Conservation (phyloP, 2,797 vertebrate species). For the Oreochromis grahami region DNA sequence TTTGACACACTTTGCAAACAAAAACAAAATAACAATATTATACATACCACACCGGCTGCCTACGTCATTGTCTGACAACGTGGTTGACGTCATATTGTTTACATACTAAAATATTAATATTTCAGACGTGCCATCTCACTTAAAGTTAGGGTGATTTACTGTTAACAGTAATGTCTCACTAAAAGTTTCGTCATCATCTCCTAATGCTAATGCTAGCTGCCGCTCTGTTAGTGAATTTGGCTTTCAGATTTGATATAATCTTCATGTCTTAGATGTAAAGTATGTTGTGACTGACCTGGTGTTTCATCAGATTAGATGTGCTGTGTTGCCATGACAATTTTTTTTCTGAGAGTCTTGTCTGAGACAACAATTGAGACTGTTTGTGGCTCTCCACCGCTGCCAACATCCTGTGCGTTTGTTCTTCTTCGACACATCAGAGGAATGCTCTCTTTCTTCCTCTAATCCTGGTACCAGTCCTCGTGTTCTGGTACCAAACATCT, state of each 20-base stretch:
- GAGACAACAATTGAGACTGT: background rate
- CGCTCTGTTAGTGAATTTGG: background rate
- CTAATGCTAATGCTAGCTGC: background rate
- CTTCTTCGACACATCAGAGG: background rate
- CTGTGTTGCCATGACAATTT: background rate
- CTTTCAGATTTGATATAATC: background rate
- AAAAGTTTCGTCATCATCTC: background rate
- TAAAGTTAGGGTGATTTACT: background rate
- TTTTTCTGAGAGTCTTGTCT: background rate
- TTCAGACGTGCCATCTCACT: background rate
- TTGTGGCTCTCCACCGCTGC: background rate
- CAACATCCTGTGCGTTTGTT: background rate
- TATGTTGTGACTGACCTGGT: background rate
- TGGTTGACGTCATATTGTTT: background rate
- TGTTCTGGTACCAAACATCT: background rate
- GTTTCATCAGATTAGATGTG: background rate
- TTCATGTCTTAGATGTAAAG: background rate
- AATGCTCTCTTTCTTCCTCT: background rate
- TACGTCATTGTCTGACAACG: background rate
- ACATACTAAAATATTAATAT: background rate
- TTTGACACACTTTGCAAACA: background rate
- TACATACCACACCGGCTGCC: background rate
- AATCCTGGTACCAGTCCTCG: background rate
- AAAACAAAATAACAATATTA: background rate
- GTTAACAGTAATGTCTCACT: background rate